Base-by-base conservation (phyloP, 2,888 invertebrate genomes). In the Salticus scenicus region DNA sequence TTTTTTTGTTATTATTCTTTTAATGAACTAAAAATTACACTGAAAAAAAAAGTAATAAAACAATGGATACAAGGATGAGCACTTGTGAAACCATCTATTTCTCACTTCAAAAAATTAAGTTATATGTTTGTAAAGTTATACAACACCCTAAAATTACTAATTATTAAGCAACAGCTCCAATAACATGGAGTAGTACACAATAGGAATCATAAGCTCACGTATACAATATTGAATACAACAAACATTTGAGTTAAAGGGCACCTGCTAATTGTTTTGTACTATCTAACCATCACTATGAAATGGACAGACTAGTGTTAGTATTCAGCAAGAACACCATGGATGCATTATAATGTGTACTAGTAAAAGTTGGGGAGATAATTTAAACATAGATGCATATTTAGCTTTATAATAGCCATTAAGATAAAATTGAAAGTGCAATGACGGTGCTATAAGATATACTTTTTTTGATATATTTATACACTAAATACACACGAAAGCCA, bases 241-340 rank as follows among this genome's bases (percentile, higher is more conserved):
- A 86, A 86, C 81, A 82, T 81, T 87, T 57, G 77, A 87, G 87
- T 78, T 80, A 87, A 87, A 87, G 87, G 87, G 87, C 87, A 87
- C 87, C 87, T 87, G 80, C 80, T 81, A 86, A 86, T 80, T 81
- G 77, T 87, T 86, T 87, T 87, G 87, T 87, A 87, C 87, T 87
- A 82, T 82, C 87, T 82, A 87, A 81, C 86, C 86, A 86, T 86
- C 86, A 81, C 81, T 82, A 87, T 86, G 80, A 86, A 87, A 81
- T 87, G 87, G 87, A 87, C 87, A 87, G 81, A 87, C 81, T 82
- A 87, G 81, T 81, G 73, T 87, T 87, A 87, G 87, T 82, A 87
- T 87, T 81, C 81, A 86, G 73, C 73, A 77, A 84, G 77, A 84
- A 82, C 76, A 76, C 76, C 71, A 69, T 80, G 74, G 81, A 82